Evolutionary conservation across 2,888 invertebrate genomes (phyloP).

Genomic region (Eurytoma californica): DNA sequence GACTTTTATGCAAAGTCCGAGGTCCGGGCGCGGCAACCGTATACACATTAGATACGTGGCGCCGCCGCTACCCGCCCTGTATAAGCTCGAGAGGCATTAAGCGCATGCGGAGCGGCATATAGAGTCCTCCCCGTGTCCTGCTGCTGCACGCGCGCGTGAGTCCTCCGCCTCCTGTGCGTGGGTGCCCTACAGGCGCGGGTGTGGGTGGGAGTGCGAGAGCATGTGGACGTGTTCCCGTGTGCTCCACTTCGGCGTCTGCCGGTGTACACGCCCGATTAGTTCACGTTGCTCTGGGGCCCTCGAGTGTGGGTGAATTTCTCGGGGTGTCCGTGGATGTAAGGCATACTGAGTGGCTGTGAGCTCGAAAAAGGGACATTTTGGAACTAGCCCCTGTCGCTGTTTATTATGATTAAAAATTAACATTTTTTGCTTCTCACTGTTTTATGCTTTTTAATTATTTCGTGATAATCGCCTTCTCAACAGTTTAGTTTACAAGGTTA

Average conservation of each 20-base stretch:
- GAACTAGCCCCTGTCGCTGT: too few species aligned
- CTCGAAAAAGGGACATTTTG: too few species aligned
- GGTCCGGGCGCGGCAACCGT: not conserved
- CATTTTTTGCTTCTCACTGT: too few species aligned
- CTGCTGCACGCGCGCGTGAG: not conserved
- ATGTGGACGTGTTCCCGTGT: not conserved
- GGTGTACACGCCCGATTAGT: not conserved
- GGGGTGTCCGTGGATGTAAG: too few species aligned
- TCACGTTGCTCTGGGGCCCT: not conserved
- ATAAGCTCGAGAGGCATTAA: conserved; percentile 5
- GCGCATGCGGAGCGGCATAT: conserved; percentile 9
- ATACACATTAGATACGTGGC: conserved; percentile 38
- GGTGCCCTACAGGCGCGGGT: not conserved
- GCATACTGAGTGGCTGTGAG: too few species aligned
- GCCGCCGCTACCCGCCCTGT: not conserved
- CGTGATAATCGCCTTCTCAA: too few species aligned
- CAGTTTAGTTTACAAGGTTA: too few species aligned
- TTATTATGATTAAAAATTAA: too few species aligned
- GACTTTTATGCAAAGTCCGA: conserved; percentile 53
- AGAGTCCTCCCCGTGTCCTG: not conserved
- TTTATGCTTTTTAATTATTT: too few species aligned
- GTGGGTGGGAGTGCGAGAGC: not conserved
- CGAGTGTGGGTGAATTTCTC: too few species aligned
- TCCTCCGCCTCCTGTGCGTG: not conserved
- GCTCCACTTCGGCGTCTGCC: not conserved